phyloP scores from a whole-genome alignment of 2,888 invertebrate species.

The Monopis laevigella region DNA sequence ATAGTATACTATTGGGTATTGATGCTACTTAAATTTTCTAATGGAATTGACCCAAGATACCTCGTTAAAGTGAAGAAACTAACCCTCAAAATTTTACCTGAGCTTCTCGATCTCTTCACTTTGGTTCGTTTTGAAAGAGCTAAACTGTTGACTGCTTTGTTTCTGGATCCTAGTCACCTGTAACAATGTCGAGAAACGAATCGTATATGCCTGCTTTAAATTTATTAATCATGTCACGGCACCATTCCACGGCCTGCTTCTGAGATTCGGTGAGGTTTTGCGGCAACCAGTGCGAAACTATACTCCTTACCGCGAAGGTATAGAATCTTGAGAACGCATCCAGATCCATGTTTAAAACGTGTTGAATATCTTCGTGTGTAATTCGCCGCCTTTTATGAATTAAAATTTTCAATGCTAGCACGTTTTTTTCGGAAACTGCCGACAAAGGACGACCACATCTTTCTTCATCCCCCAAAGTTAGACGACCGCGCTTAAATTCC shows the following conservation, averaged over 20 bases:
- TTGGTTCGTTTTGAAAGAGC: background rate
- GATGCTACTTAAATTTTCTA: background rate
- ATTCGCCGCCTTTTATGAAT: slow-evolving; percentile 7
- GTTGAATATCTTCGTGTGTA: background rate
- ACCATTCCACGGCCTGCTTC: slow-evolving; percentile 12
- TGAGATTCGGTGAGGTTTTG: background rate
- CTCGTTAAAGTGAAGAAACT: slow-evolving; percentile 43
- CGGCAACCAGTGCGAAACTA: background rate
- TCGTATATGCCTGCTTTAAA: slow-evolving; percentile 2
- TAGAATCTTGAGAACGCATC: background rate
- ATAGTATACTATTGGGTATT: background rate
- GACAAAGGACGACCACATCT: slow-evolving; percentile 3
- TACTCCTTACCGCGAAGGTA: background rate
- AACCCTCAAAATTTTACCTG: background rate
- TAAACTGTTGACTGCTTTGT: background rate
- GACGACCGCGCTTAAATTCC: slow-evolving; percentile 11
- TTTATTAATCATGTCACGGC: slow-evolving; percentile 9
- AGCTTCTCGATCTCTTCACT: background rate
- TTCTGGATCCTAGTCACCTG: background rate
- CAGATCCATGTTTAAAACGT: background rate
- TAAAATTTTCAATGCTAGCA: slow-evolving; percentile 12
- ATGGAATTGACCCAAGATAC: slow-evolving; percentile 26
- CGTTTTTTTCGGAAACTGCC: slow-evolving; percentile 10
- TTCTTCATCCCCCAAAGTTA: slow-evolving; percentile 4
- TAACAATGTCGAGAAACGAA: background rate